Percentiles rank a stretch among this genome's conserved stretches.
Evolutionary conservation across 2,113 vertebrate genomes (phyloP).

Genomic region (Phaethornis superciliosus): DNA sequence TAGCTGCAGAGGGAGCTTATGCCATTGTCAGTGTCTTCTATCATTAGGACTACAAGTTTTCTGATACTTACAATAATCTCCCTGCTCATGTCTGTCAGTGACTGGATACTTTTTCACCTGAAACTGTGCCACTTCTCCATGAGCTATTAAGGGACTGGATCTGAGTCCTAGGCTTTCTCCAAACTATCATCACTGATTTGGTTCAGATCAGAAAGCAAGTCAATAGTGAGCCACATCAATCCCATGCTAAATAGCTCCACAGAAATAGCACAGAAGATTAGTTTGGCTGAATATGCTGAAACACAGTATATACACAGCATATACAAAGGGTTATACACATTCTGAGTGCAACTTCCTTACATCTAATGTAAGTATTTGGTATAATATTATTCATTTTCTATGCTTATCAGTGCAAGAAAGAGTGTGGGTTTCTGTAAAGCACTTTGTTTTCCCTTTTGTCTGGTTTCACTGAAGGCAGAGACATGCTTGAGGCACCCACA

Average conservation of each 20-base stretch:
- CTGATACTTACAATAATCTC: background rate
- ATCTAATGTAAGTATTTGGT: background rate
- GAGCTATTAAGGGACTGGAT: background rate
- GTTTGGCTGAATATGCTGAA: background rate
- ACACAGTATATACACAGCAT: background rate
- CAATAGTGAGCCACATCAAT: background rate
- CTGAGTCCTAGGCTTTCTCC: background rate
- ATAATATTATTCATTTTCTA: background rate
- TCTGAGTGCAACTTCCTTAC: background rate
- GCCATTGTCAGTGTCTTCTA: background rate
- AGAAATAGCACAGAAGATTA: background rate
- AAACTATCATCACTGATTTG: background rate
- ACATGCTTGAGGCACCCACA: background rate
- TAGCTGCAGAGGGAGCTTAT: background rate
- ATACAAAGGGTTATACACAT: background rate
- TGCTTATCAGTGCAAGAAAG: background rate
- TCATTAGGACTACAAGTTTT: accelerated
- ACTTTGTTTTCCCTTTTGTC: conserved; percentile 18
- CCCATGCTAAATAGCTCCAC: background rate
- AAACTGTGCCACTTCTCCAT: background rate
- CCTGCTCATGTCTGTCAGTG: background rate
- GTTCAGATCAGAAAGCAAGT: background rate
- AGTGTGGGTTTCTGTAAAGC: background rate
- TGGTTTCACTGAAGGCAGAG: background rate
- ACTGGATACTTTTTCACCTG: background rate